These are phyloP conservation scores for Beroe forskalii DNA, from an alignment of 37 sponge, comb jelly and placozoan genomes.

Conservation along the genomic window DNA sequence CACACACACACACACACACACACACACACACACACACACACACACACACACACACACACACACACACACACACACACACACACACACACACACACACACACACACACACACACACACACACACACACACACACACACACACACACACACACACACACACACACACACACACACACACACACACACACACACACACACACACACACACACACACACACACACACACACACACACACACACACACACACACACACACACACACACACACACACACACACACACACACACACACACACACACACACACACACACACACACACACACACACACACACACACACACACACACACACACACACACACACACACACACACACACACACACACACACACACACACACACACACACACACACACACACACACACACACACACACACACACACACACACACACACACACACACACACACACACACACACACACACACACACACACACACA, in stretches of 20 bases:
- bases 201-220: slow-evolving; percentile 73
- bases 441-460: slow-evolving; percentile 69
- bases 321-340: slow-evolving; percentile 69
- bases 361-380: slow-evolving; percentile 69
- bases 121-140: slow-evolving; percentile 71
- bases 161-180: slow-evolving; percentile 69
- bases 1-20: slow-evolving; percentile 71
- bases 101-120: slow-evolving; percentile 71
- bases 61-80: slow-evolving; percentile 70
- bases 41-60: slow-evolving; percentile 70
- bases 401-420: slow-evolving; percentile 68
- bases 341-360: slow-evolving; percentile 68
- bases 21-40: slow-evolving; percentile 71
- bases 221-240: slow-evolving; percentile 70
- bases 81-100: slow-evolving; percentile 70
- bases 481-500: slow-evolving; percentile 59
- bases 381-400: slow-evolving; percentile 69
- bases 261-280: slow-evolving; percentile 67
- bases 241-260: slow-evolving; percentile 70
- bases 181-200: slow-evolving; percentile 70
- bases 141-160: slow-evolving; percentile 71
- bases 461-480: slow-evolving; percentile 69
- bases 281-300: slow-evolving; percentile 59
- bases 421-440: slow-evolving; percentile 69
- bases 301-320: slow-evolving; percentile 70